A percentile compares a stretch with the other conserved stretches of the same genome.
Evolutionary conservation across 2,888 invertebrate genomes (phyloP).

Genomic region (Philereme vetulata): DNA sequence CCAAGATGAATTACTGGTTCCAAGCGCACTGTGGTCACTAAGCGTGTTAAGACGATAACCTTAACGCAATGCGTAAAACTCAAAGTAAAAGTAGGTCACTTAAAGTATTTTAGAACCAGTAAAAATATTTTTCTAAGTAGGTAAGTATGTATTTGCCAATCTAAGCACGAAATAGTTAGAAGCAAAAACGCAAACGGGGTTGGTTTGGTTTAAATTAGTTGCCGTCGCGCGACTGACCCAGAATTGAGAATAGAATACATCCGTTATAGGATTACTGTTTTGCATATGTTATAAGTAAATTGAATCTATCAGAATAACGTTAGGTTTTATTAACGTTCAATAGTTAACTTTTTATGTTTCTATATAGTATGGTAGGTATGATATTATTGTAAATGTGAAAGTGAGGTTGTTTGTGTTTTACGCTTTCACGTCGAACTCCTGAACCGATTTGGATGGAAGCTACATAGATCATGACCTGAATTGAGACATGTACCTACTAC

Average conservation of each 20-base stretch:
- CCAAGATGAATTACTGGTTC: background rate
- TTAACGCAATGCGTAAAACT: constrained; percentile 26
- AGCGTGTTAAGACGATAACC: constrained; percentile 11
- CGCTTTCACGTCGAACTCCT: too few relatives aligned
- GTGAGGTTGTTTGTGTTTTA: too few relatives aligned
- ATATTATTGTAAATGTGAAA: too few relatives aligned
- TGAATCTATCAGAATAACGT: constrained; percentile 1
- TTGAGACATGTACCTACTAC: too few relatives aligned
- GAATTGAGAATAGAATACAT: constrained; percentile 16
- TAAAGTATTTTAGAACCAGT: background rate
- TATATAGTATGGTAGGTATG: too few relatives aligned
- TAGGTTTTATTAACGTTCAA: background rate
- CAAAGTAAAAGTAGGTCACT: constrained; percentile 19
- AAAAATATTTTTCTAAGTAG: background rate
- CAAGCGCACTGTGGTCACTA: background rate
- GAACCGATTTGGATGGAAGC: too few relatives aligned
- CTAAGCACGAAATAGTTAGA: constrained; percentile 5
- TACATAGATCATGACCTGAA: too few relatives aligned
- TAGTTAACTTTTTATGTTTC: background rate
- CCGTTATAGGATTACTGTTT: constrained; percentile 13
- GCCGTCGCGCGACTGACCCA: constrained; percentile 14
- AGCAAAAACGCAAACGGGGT: constrained; percentile 14
- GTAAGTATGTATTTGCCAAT: background rate
- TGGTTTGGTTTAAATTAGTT: constrained; percentile 20
- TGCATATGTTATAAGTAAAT: constrained; percentile 9